These are phyloP conservation scores for Cossypha niveicapilla DNA, from an alignment of 2,797 vertebrate species.

Conservation along the genomic window DNA sequence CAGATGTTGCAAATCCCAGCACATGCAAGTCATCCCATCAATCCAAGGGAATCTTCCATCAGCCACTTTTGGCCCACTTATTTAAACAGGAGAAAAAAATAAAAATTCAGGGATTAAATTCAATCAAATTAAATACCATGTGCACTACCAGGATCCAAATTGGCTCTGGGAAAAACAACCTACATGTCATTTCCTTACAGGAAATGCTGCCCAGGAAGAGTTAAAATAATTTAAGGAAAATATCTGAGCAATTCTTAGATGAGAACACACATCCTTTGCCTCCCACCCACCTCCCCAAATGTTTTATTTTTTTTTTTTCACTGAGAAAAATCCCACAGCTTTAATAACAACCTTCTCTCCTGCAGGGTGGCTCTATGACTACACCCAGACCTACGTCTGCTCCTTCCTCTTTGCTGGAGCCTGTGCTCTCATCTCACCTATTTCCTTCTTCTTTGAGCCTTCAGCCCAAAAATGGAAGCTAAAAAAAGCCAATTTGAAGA, in stretches of 20 bases:
- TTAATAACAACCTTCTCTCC: slow-evolving; percentile 5
- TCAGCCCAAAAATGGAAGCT: slow-evolving; percentile 81
- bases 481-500: slow-evolving; percentile 51
- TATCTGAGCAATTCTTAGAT: neutral
- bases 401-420: slow-evolving; percentile 91
- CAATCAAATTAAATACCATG: neutral
- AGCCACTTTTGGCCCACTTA: neutral
- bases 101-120: neutral
- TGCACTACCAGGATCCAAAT: neutral
- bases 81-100: neutral
- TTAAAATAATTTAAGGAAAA: neutral
- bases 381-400: slow-evolving; percentile 87
- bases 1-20: neutral
- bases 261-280: neutral
- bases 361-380: slow-evolving; percentile 90
- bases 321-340: neutral
- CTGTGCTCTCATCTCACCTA: slow-evolving; percentile 87
- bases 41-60: neutral
- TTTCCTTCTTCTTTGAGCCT: slow-evolving; percentile 88
- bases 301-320: neutral
- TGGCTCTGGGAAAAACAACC: neutral
- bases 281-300: neutral
- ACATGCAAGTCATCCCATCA: neutral
- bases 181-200: neutral
- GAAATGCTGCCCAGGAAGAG: neutral